Evolutionary conservation across 2,797 vertebrate genomes (phyloP), one percentile per base, ranked within the genome.

Genomic region (Hirundo rustica): DNA sequence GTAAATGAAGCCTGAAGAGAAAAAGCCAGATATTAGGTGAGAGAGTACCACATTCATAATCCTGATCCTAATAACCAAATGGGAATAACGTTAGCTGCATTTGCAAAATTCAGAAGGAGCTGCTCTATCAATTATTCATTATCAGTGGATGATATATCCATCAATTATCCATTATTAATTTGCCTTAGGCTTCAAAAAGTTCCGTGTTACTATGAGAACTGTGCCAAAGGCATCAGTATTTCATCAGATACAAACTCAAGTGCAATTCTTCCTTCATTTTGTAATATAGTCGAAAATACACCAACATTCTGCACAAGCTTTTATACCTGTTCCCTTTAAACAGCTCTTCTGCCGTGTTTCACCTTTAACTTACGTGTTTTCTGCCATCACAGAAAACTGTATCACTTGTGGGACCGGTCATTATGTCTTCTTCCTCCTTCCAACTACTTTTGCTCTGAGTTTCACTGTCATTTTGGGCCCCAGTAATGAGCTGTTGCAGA

Each of bases 401-500:
- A 32, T 87, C 60, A 13, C 83, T 93, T 7, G 42, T 57, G 13
- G 85, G 85, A 62, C 67, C 93, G 54, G 70, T 67, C 26, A 81
- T 81, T 47, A 91, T 25, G 9, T 76, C 47, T 4, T 95, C 94
- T 36, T 87, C 94, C 38, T 95, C 90, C 76, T 96, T 93, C 36
- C n/a, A 75, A 19, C 40, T 76, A 29, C 71, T 96, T 85, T 61
- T 60, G 9, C 80, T 47, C 72, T 67, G 48, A 34, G n/a, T 23
- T 77, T 61, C 93, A 67, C 58, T 70, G 27, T 89, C 85, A 72
- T 95, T 95, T 54, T 64, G 94, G 44, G 73, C 26, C 29, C 90
- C 92, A 29, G 85, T 97, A 64, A 98, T 87, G 48, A 99, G 94
- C 68, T 98, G 97, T 40, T 98, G 98, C 67, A 99, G 97, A 96